Percentiles rank a stretch among this genome's conserved stretches.
Conservation (phyloP, 2,888 invertebrate species). For the Agonopterix subpropinquella region DNA sequence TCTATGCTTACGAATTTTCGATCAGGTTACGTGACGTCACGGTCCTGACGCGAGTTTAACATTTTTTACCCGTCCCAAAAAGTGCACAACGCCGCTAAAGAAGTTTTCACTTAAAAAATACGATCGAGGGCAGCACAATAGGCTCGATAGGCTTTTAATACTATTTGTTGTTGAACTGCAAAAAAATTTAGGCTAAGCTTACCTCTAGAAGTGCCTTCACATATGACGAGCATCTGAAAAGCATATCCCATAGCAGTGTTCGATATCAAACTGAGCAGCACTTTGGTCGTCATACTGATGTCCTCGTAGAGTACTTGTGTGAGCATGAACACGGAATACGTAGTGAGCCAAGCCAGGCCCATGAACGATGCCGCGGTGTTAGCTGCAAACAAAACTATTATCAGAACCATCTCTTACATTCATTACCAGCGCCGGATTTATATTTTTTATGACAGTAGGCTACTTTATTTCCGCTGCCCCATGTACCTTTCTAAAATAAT, state of each 20-base stretch:
- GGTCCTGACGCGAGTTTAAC: too few relatives aligned
- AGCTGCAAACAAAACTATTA: constrained; percentile 69
- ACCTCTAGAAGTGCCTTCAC: constrained; percentile 84
- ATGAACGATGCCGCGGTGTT: constrained; percentile 88
- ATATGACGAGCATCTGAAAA: constrained; percentile 84
- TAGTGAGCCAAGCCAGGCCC: constrained; percentile 86
- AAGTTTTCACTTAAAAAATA: too few relatives aligned
- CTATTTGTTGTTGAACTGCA: background rate
- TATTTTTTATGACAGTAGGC: too few relatives aligned
- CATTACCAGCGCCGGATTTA: too few relatives aligned
- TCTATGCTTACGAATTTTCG: too few relatives aligned
- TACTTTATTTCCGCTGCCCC: too few relatives aligned
- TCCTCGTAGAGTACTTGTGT: constrained; percentile 80
- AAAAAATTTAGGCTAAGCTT: constrained; percentile 7
- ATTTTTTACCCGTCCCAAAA: too few relatives aligned
- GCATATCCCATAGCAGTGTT: constrained; percentile 90
- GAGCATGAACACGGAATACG: constrained; percentile 85
- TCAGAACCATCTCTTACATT: background rate
- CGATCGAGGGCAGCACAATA: too few relatives aligned
- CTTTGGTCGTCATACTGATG: constrained; percentile 74
- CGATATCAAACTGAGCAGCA: constrained; percentile 80
- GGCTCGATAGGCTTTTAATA: too few relatives aligned
- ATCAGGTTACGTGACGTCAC: too few relatives aligned
- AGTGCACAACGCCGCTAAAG: too few relatives aligned
- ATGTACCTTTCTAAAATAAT: too few relatives aligned